Base-by-base conservation (phyloP, 2,797 vertebrate species). In the Carcharodon carcharias region DNA sequence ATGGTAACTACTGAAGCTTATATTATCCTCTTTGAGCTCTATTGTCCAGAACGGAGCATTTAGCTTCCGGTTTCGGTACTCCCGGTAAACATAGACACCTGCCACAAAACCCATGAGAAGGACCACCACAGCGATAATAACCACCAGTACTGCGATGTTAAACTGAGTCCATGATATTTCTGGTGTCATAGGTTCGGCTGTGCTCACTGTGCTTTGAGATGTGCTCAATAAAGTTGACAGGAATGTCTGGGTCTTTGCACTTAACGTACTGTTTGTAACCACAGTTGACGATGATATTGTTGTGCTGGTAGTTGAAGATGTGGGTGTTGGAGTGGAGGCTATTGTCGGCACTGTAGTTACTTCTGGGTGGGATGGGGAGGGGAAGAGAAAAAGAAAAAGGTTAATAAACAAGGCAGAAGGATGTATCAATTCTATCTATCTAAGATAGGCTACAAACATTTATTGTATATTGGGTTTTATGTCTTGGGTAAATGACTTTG, bases 21-120 rank as follows among this genome's bases (percentile, higher is more conserved):
- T 99, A 98, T 99, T 99, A 97, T 99, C 99, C 97, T 99, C 99
- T 96, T 99, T 99, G 96, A 99, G 98, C 96, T 99, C 99, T 96
- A 99, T 99, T 98, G 99, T 99, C 99, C 99, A 99, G 97, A 99
- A 99, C 12, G 99, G 99, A 54, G 99, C 99, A 0, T 99, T 99
- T 28, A 99, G 98, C 97, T 99, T 99, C 97, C 99, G 97, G 97
- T 99, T 99, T 97, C 99, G 99, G 97, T 99, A 99, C 97, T 99
- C 99, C 28, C 99, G 98, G 97, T 99, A 99, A 96, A 98, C 99
- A 97, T 99, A 99, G 45, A 99, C 99, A 0, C 98, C 99, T 4
- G 99, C 99, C 58, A 99, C 99, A 65, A 99, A 99, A 96, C 98
- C 99, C 98, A 99, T 98, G 23, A 99, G 98, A 0, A 99, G 97